phyloP scores from a whole-genome alignment of 2,888 invertebrate species.

The Heliconius ethilla region DNA sequence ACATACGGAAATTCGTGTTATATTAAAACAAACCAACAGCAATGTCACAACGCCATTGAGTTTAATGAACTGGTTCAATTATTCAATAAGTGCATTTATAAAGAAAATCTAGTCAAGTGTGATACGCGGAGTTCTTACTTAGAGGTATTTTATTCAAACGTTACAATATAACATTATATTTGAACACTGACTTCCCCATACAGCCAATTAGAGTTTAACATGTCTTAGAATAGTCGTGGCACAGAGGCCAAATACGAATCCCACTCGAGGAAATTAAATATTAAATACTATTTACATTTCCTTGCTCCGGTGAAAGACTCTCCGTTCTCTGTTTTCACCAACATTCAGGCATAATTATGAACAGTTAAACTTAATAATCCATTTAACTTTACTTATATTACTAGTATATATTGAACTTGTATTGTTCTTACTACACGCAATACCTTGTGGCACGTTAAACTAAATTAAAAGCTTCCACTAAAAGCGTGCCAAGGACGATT shows the following conservation, averaged over 20 bases:
- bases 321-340: too few relatives aligned
- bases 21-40: neutral
- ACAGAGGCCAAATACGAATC: too few relatives aligned
- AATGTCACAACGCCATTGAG: constrained; percentile 3
- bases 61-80: constrained; percentile 25
- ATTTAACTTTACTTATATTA: too few relatives aligned
- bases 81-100: constrained; percentile 21
- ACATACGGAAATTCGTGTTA: neutral
- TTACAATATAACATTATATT: neutral
- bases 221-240: too few relatives aligned
- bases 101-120: constrained; percentile 18
- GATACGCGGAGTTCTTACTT: neutral
- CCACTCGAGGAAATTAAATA: too few relatives aligned
- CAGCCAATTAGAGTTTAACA: too few relatives aligned
- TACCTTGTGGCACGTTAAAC: neutral
- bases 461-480: neutral
- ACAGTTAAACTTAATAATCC: too few relatives aligned
- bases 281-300: too few relatives aligned
- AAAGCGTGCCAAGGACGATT: constrained; percentile 9
- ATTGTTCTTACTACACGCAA: neutral
- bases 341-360: too few relatives aligned
- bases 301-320: too few relatives aligned
- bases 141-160: neutral
- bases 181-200: neutral
- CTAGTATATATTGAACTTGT: neutral